Evolutionary conservation across 2,797 vertebrate species (phyloP), one percentile per base, ranked within the genome.

Genomic region (Phoxinus dragarum): DNA sequence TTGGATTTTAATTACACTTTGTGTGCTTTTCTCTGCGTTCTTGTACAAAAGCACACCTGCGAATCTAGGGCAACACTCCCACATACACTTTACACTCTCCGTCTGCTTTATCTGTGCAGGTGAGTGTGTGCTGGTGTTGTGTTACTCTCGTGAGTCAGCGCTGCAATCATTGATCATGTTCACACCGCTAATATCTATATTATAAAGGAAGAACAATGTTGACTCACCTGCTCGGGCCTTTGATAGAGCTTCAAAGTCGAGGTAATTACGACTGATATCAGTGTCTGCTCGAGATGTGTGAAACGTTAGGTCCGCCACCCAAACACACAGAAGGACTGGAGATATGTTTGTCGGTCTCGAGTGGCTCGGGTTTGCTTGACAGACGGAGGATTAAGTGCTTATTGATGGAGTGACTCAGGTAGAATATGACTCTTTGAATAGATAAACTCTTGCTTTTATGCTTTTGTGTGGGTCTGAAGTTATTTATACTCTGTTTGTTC

Each of bases 1-100:
- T 85, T 44, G 16, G 38, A 82, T 84, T 89, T 87, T 89, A 87
- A 88, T 87, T 68, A 86, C 71, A 36, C 61, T 68, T 61, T 87
- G 84, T 86, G 68, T 87, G n/a, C 79, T 64, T 64, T 85, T 88
- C 44, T 81, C 40, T 75, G 16, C 21, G 14, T 34, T 80, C 74
- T 76, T 5, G 36, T 66, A 88, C 84, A 85, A 85, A 86, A 88
- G 82, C 68, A 74, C 88, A 90, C 89, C 88, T 91, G 84, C 56
- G 80, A 85, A 90, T 90, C 84, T 89, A 85, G 84, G 86, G 11
- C 90, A 87, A 68, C 78, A 73, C 87, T 85, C 88, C 80, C 81
- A 81, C 66, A 84, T 80, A 38, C 66, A 68, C 72, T 86, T 84
- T 47, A 84, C 56, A 83, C 81, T 78, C 73, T 83, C 31, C 42